Percentiles rank a stretch among this genome's conserved stretches.
phyloP scores from a whole-genome alignment of 2,797 vertebrate species.

The Cryptoprocta ferox region DNA sequence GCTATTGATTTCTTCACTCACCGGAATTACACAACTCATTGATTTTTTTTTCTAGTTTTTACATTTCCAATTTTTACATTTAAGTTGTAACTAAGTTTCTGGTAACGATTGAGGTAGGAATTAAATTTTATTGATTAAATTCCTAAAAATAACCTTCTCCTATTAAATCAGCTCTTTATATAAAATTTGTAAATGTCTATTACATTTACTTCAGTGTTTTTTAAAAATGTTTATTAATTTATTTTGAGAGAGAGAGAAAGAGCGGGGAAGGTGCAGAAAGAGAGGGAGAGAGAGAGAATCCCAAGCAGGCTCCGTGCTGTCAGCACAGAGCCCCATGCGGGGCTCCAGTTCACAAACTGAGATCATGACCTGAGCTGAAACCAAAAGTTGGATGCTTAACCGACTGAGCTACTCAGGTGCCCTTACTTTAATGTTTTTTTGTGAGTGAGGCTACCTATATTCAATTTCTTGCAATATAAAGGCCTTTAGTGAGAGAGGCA shows the following conservation, averaged over 20 bases:
- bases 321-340: too few species aligned
- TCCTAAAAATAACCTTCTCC: not conserved
- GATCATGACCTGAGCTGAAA: too few species aligned
- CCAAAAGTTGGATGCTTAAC: too few species aligned
- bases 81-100: conserved; percentile 26
- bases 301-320: too few species aligned
- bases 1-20: conserved; percentile 44
- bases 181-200: conserved; percentile 37
- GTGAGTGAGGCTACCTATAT: not conserved
- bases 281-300: too few species aligned
- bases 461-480: conserved; percentile 5
- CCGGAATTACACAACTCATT: conserved; percentile 37
- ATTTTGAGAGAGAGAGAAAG: too few species aligned
- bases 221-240: not conserved
- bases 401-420: too few species aligned
- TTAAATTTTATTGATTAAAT: conserved; percentile 35
- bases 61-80: conserved; percentile 24
- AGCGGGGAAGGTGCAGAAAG: too few species aligned
- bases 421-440: not conserved
- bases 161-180: conserved; percentile 37
- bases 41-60: conserved; percentile 22
- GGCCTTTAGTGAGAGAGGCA: not conserved
- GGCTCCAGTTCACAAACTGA: too few species aligned
- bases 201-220: not conserved
- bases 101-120: conserved; percentile 1